Evolutionary conservation across 2,888 invertebrate species (phyloP), one percentile per base, ranked within the genome.

Genomic region (Molanna angustata): DNA sequence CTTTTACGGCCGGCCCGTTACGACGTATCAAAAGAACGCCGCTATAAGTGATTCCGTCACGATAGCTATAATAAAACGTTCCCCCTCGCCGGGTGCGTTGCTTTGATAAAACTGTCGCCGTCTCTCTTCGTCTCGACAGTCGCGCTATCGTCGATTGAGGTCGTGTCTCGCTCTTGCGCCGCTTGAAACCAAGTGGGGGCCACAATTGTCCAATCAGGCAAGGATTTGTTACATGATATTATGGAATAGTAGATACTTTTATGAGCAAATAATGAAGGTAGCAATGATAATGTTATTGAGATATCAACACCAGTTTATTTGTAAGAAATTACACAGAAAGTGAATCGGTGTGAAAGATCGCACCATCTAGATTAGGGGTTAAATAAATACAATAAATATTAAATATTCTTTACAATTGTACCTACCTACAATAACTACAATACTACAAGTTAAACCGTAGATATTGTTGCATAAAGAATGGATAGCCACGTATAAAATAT

Each of bases 1-100:
- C 73, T 61, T 61, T 76, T 69, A 60, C 63, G 57, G 61, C 63
- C 59, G 11, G 54, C 43, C 39, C 57, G 37, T 50, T 50, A 40
- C 52, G 47, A 43, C 46, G 54, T 52, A 46, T 55, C 50, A 57
- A 57, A 62, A 59, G 59, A 75, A 66, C 60, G 71, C 63, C 73
- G 73, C 61, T 51, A 49, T 48, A 56, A 52, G 49, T 47, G 52
- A 44, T 49, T 54, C 49, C 47, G 43, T 52, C 47, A 42, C 56
- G 32, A 50, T 39, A 33, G 48, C 32, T 18, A 41, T 52, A 52
- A 58, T 58, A 58, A 58, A 58, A 55, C 35, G 27, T 16, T 22
- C 27, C 9, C 43, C 27, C 31, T 40, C 41, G 19, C 21, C 32
- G 22, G 22, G 45, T 20, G 37, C 42, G 40, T 27, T 40, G 43